Percentiles rank a stretch among this genome's conserved stretches.
Evolutionary conservation across 2,797 vertebrate genomes (phyloP).

Genomic region (Scyliorhinus canicula): DNA sequence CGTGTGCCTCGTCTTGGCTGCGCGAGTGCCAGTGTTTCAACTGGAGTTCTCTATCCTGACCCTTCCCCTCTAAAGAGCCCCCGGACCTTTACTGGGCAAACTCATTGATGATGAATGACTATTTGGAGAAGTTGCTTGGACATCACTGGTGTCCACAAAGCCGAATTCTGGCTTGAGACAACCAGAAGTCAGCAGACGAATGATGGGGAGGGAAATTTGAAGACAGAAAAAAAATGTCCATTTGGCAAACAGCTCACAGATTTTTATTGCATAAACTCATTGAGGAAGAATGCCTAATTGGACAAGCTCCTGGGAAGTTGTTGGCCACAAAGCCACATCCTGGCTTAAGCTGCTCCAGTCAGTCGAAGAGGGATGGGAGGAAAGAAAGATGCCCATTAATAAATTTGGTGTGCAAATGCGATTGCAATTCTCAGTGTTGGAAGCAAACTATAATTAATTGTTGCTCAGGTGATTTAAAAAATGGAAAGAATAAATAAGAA

Average conservation of each 20-base stretch:
- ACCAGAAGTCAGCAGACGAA: neutral
- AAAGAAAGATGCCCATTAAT: neutral
- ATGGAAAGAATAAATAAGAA: neutral
- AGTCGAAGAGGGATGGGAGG: neutral
- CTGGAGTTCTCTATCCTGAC: neutral
- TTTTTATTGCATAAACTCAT: neutral
- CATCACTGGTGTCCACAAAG: neutral
- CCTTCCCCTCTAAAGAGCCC: neutral
- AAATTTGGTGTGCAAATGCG: neutral
- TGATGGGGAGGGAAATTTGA: neutral
- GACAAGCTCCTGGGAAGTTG: neutral
- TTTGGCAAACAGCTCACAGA: neutral
- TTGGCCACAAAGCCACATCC: neutral
- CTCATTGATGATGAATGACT: neutral
- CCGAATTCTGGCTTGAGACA: neutral
- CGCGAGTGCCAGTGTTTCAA: neutral
- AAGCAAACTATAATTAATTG: neutral
- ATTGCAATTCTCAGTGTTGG: neutral
- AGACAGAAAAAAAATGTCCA: neutral
- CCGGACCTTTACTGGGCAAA: neutral
- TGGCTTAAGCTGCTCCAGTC: neutral
- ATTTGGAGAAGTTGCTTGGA: neutral
- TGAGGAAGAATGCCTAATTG: neutral
- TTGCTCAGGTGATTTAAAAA: neutral
- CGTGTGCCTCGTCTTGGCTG: neutral